A percentile compares a stretch with the other conserved stretches of the same genome.
Evolutionary conservation across 2,888 invertebrate species (phyloP).

Genomic region (Coleophora deauratella): DNA sequence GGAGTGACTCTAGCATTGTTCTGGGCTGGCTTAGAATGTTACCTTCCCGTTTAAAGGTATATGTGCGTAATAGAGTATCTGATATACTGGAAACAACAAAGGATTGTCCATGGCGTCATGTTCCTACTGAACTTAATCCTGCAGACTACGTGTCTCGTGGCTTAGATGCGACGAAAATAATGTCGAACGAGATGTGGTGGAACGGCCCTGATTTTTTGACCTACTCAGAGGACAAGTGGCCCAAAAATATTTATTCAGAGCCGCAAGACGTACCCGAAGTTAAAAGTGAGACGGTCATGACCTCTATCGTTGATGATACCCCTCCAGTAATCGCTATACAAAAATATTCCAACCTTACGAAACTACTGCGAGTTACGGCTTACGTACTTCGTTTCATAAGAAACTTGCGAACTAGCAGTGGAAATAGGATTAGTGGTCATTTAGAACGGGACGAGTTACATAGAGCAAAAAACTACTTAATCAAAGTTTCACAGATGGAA

Average conservation of each 20-base stretch:
- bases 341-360: too few relatives aligned
- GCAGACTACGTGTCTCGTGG: background rate
- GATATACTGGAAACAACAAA: background rate
- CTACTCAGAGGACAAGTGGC: background rate
- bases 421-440: too few relatives aligned
- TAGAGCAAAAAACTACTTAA: too few relatives aligned
- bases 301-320: too few relatives aligned
- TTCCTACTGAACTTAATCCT: too few relatives aligned
- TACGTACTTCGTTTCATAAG: too few relatives aligned
- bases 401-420: too few relatives aligned
- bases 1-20: conserved; percentile 12
- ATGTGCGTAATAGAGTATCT: conserved; percentile 9
- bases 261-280: background rate
- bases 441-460: too few relatives aligned
- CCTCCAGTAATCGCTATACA: too few relatives aligned
- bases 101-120: background rate
- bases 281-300: too few relatives aligned
- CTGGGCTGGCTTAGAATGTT: conserved; percentile 8
- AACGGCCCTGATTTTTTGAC: background rate
- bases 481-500: too few relatives aligned
- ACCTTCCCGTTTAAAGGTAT: conserved; percentile 9
- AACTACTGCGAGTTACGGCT: too few relatives aligned
- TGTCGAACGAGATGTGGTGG: background rate
- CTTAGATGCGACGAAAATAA: background rate
- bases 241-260: background rate